A percentile compares a stretch with the other conserved stretches of the same genome.
Conservation (phyloP, 2,113 vertebrate species). For the Dromiciops gliroides region DNA sequence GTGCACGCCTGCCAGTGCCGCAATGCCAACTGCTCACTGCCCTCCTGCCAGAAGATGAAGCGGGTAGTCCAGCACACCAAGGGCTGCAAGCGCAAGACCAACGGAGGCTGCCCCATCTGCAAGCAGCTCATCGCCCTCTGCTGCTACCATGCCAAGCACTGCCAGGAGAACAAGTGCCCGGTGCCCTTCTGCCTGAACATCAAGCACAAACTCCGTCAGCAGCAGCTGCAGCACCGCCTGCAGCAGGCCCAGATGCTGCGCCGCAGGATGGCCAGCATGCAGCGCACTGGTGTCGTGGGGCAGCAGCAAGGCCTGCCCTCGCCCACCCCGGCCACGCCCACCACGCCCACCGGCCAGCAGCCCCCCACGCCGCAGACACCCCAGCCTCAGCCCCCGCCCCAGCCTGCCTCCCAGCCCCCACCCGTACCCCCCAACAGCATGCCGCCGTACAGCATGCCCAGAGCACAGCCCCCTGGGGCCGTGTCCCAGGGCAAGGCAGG, state of each 20-base stretch:
- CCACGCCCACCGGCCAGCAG: conserved; percentile 91
- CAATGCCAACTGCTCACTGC: conserved; percentile 97
- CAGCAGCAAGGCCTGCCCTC: conserved; percentile 92
- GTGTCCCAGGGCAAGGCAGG: conserved; percentile 88
- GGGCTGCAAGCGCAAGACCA: conserved; percentile 98
- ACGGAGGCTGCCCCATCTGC: conserved; percentile 97
- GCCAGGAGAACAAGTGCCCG: conserved; percentile 99
- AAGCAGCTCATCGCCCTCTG: conserved; percentile 99
- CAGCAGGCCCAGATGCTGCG: conserved; percentile 98
- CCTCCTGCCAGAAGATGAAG: conserved; percentile 99
- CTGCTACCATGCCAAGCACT: conserved; percentile 99
- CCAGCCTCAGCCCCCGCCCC: conserved; percentile 86
- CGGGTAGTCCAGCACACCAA: conserved; percentile 97
- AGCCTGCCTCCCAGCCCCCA: conserved; percentile 83
- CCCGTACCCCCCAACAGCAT: conserved; percentile 85
- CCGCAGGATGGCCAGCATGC: conserved; percentile 97
- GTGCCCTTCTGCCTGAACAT: conserved; percentile 99
- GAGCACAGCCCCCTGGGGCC: conserved; percentile 82
- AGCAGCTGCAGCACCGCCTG: conserved; percentile 96
- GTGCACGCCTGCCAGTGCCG: conserved; percentile 98
- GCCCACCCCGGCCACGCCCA: conserved; percentile 92
- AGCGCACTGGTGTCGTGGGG: conserved; percentile 89
- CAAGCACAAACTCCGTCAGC: conserved; percentile 97
- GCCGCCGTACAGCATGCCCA: conserved; percentile 84
- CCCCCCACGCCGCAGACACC: conserved; percentile 94